These are phyloP conservation scores for Cydia pomonella DNA, from an alignment of 1,140 invertebrate genomes.

Conservation along the genomic window DNA sequence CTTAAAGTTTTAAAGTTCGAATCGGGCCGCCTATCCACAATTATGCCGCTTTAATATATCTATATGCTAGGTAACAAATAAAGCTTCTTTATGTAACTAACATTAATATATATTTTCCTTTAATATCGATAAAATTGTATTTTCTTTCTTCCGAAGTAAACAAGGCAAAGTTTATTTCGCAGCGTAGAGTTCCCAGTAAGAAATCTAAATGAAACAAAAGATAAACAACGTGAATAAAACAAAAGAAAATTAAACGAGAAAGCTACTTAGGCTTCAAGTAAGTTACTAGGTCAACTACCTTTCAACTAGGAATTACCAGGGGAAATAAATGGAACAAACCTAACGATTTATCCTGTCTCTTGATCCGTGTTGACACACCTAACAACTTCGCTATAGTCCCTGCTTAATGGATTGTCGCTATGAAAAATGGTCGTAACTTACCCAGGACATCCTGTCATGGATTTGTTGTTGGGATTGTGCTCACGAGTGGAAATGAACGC, in stretches of 20 bases:
- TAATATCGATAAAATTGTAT: not conserved
- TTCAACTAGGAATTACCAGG: constrained; percentile 34
- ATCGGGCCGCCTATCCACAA: too few species aligned
- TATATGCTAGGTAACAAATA: too few species aligned
- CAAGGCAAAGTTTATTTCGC: not conserved
- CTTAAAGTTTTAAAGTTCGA: too few species aligned
- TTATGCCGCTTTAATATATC: too few species aligned
- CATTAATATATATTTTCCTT: not conserved
- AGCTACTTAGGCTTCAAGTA: constrained; percentile 18
- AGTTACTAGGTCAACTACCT: constrained; percentile 12
- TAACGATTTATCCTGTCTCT: constrained; percentile 59
- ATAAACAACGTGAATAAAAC: not conserved
- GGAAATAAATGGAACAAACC: constrained; percentile 53
- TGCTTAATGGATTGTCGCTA: constrained; percentile 34
- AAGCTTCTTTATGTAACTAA: not conserved
- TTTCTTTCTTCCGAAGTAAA: not conserved
- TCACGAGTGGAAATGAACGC: constrained; percentile 8
- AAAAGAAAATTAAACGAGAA: constrained; percentile 17
- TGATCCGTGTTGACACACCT: constrained; percentile 62
- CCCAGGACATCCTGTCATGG: constrained; percentile 10
- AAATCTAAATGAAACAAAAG: not conserved
- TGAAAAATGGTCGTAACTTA: constrained; percentile 33
- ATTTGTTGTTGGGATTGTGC: constrained; percentile 15
- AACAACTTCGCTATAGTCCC: constrained; percentile 46
- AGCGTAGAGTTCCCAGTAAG: not conserved